Conservation (phyloP, 2,888 invertebrate species). For the Lasioglossum oenotherae region DNA sequence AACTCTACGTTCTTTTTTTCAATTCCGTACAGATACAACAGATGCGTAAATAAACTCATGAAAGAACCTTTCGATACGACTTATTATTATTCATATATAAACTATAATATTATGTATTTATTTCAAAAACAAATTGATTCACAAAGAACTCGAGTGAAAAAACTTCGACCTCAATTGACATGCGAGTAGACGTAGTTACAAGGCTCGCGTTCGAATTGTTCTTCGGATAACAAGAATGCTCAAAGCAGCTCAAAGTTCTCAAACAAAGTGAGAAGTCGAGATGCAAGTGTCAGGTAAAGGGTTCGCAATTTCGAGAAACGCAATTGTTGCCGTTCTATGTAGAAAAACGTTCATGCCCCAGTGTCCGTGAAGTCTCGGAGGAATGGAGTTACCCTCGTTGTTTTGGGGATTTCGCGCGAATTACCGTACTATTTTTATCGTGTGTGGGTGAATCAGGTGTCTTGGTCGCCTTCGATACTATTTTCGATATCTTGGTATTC, state of each 20-base stretch:
- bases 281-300: background rate
- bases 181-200: background rate
- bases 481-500: slow-evolving; percentile 74
- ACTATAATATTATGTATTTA: background rate
- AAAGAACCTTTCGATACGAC: background rate
- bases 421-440: slow-evolving; percentile 76
- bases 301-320: background rate
- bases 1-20: background rate
- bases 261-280: background rate
- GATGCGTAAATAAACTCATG: background rate
- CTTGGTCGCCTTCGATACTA: slow-evolving; percentile 67
- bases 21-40: background rate
- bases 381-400: slow-evolving; percentile 73
- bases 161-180: background rate
- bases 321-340: slow-evolving; percentile 41
- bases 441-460: slow-evolving; percentile 80
- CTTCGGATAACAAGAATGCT: background rate
- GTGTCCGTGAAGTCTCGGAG: slow-evolving; percentile 59
- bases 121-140: background rate
- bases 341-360: slow-evolving; percentile 32
- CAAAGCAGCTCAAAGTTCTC: background rate
- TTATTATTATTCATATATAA: background rate
- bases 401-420: slow-evolving; percentile 74
- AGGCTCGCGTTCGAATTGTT: background rate
- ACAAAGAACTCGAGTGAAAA: background rate